These are phyloP conservation scores for Melieria picta DNA, from an alignment of 2,888 invertebrate species.

Conservation along the genomic window DNA sequence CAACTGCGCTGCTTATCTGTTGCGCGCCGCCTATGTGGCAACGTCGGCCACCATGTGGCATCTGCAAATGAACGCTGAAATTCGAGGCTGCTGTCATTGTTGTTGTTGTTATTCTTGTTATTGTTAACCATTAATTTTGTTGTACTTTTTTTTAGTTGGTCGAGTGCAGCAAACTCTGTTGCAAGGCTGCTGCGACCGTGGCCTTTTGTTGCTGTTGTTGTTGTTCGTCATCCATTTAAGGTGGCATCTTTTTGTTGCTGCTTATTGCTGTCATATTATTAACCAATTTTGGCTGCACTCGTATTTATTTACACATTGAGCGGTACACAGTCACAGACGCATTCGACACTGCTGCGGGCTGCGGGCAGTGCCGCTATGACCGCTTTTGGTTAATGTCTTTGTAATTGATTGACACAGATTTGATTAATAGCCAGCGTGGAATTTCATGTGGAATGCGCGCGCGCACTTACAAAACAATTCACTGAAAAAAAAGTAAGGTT, in stretches of 20 bases:
- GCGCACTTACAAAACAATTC: not conserved
- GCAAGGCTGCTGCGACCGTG: not conserved
- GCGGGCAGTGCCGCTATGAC: not conserved
- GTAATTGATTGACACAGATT: constrained; percentile 6
- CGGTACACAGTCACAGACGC: not conserved
- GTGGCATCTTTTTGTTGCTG: not conserved
- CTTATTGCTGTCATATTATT: constrained; percentile 4
- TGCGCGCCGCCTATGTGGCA: not conserved
- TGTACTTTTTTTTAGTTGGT: not conserved
- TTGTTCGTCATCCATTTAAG: not conserved
- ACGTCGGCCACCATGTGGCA: not conserved
- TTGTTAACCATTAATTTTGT: constrained; percentile 1
- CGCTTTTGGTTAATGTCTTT: constrained; percentile 5
- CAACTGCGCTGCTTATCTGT: not conserved
- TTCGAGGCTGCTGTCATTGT: not conserved
- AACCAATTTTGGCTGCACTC: not conserved
- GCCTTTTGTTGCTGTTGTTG: not conserved
- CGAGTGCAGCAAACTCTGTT: not conserved
- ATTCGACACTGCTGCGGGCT: not conserved
- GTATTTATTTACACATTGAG: not conserved
- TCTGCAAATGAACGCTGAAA: not conserved
- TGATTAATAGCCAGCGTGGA: constrained; percentile 1
- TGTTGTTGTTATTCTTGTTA: not conserved
- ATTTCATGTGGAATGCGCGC: not conserved
- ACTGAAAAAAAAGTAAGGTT: too few species aligned